Percentiles rank a stretch among this genome's conserved stretches.
Conservation (phyloP, 2,797 vertebrate genomes). For the Tenualosa ilisha region DNA sequence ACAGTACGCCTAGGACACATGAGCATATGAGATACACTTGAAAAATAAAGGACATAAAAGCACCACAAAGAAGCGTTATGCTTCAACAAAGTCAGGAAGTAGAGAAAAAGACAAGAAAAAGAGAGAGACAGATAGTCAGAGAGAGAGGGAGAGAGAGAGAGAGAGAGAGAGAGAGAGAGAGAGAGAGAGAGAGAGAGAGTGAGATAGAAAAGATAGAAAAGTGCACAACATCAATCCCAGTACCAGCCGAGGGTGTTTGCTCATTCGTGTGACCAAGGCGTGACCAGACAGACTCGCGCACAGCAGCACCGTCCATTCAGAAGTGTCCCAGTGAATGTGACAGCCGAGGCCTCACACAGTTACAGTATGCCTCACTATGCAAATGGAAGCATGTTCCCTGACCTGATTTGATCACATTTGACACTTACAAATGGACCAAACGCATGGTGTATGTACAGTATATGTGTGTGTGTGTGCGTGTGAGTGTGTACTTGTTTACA, state of each 20-base stretch:
- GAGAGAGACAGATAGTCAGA: constrained; percentile 3
- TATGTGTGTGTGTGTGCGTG: background rate
- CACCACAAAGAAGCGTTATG: constrained; percentile 29
- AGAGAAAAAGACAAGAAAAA: constrained; percentile 28
- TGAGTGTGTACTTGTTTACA: background rate
- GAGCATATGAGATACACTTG: background rate
- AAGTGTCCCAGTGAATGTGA: background rate
- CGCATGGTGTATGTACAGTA: background rate
- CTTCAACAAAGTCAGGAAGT: constrained; percentile 18
- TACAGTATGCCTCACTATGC: constrained; percentile 19
- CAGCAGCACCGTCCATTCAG: constrained; percentile 27
- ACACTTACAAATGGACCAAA: constrained; percentile 39
- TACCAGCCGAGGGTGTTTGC: background rate
- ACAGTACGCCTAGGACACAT: constrained; percentile 15
- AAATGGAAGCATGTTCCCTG: constrained; percentile 37
- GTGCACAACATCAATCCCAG: constrained; percentile 18
- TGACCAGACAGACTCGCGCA: constrained; percentile 36
- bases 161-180: constrained; percentile 26
- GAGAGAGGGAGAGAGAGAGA: constrained; percentile 1
- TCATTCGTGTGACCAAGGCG: constrained; percentile 27
- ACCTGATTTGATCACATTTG: constrained; percentile 39
- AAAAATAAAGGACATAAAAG: constrained; percentile 13
- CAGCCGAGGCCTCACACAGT: background rate
- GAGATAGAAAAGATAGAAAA: background rate
- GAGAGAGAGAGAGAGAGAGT: constrained; percentile 25